Base-by-base conservation (phyloP, 1,140 invertebrate genomes). In the Mycetomoellerius zeteki region DNA sequence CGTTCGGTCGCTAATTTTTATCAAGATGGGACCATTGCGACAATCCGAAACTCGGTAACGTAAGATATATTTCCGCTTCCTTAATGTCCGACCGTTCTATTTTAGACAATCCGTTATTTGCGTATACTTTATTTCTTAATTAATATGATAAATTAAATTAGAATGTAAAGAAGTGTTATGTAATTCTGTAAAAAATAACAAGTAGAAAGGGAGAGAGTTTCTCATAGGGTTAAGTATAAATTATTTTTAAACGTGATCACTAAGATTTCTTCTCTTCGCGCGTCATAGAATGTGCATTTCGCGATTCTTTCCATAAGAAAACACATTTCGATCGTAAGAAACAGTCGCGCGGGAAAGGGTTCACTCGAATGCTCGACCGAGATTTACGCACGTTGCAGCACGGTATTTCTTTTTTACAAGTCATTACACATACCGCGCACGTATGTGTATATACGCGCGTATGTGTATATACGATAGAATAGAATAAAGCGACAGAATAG, bases 301-400 rank as follows among this genome's bases (percentile, higher is more conserved):
- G 16, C 37, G 30, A 3, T 37, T 33, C 50, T 69, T 81, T 81
- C 19, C 30, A 21, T 47, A 54, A 71, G 47, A 69, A 81, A 54
- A 69, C n/a, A 24, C 37, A 65, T 65, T 16, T 73, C 27, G 27
- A 73, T 73, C 30, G 30, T 21, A 73, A 37, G 52, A 73, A 73
- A 73, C 3, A 72, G 16, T 54, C 3, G 12, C 12, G 30, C 52
- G 52, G 67, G 52, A 82, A 82, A 72, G 65, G 19, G 52, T 82
- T 60, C 37, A 24, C 52, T 72, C 5, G 16, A 58, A 24, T 43
- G 37, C 54, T 33, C n/a, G 52, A 24, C 37, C 52, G 50, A 84
- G 80, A 84, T 73, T 73, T 73, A 84, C n/a, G 27, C 69, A 54
- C 33, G 14, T 84, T 84, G 80, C 80, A 50, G 80, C 80, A 73